Evolutionary conservation across 2,797 vertebrate species (phyloP), one percentile per base, ranked within the genome.

Genomic region (Rhinella marina): DNA sequence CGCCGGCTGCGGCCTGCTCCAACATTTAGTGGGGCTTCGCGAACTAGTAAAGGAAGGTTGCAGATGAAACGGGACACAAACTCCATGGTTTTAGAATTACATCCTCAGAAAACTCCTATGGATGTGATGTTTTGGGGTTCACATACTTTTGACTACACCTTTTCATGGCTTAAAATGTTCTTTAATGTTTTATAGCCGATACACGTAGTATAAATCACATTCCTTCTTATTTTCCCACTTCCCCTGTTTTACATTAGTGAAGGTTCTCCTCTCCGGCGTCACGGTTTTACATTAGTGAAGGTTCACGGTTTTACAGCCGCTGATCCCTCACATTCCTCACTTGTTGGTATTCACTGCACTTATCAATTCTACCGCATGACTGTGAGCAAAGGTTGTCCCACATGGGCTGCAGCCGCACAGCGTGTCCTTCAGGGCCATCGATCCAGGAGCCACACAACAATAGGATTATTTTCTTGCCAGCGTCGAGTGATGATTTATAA

Each of bases 331-430:
- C 82, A 75, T 84, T 73, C 64, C 82, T 56, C 21, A 56, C 1
- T 32, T 32, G 25, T 19, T 23, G 41, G 12, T 52, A 52, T 82
- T 32, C 11, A 29, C 23, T 27, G 9, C 68, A 27, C 16, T 70
- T 29, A 70, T 19, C 27, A 59, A 13, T 21, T 41, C 27, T 10
- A 2, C 11, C 59, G 19, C 70, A 56, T 87, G 78, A 66, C 85
- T 23, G 23, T 1, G 66, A 82, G 17, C 86, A 87, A 87, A 82
- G 86, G 80, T 87, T n/a, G 27, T 59, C 62, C 50, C 6, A 32
- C 25, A 54, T 25, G 7, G 19, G 52, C 76, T 11, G 13, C 78
- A 80, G 62, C 12, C 12, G 29, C 14, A 8, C 56, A 6, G 8
- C 10, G 29, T n/a, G 72, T 23, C 72, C 29, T 48, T 21, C 41